Evolutionary conservation across 2,888 invertebrate genomes (phyloP).

Genomic region (Epistrophe grossulariae): DNA sequence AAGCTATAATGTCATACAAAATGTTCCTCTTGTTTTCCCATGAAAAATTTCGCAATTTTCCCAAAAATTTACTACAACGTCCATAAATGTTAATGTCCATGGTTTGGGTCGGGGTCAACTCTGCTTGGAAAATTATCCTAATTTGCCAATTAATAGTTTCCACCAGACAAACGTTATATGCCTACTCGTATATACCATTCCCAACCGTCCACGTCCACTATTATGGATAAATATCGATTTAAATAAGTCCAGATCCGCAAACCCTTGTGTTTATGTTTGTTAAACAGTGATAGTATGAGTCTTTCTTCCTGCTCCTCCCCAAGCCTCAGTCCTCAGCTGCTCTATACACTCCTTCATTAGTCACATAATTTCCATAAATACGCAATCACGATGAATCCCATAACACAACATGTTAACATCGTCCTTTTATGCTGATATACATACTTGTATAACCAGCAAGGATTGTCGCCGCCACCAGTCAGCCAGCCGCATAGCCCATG

Average conservation of each 20-base stretch:
- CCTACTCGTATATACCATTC: neutral
- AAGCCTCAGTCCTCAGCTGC: slow-evolving; percentile 60
- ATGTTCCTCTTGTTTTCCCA: slow-evolving; percentile 57
- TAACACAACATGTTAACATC: slow-evolving; percentile 74
- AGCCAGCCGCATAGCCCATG: slow-evolving; percentile 37
- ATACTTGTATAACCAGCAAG: slow-evolving; percentile 32
- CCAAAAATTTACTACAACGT: slow-evolving; percentile 30
- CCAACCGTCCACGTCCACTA: neutral
- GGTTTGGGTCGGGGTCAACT: slow-evolving; percentile 15
- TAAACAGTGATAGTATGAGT: neutral
- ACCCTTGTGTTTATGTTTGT: slow-evolving; percentile 25
- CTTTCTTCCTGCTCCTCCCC: slow-evolving; percentile 4
- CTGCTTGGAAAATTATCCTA: slow-evolving; percentile 72
- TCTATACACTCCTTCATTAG: slow-evolving; percentile 68
- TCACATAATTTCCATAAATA: slow-evolving; percentile 77
- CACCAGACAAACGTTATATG: slow-evolving; percentile 42
- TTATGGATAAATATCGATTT: slow-evolving; percentile 53
- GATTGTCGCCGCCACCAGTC: slow-evolving; percentile 45
- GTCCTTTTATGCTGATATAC: slow-evolving; percentile 43
- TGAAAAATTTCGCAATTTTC: slow-evolving; percentile 48
- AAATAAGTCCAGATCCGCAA: slow-evolving; percentile 32
- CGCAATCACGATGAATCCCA: slow-evolving; percentile 76
- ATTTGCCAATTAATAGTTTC: slow-evolving; percentile 74
- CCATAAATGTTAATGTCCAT: slow-evolving; percentile 61
- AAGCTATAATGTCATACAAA: slow-evolving; percentile 61